A percentile compares a stretch with the other conserved stretches of the same genome.
Evolutionary conservation across 2,888 invertebrate species (phyloP).

Genomic region (Pseudanteris insignis): DNA sequence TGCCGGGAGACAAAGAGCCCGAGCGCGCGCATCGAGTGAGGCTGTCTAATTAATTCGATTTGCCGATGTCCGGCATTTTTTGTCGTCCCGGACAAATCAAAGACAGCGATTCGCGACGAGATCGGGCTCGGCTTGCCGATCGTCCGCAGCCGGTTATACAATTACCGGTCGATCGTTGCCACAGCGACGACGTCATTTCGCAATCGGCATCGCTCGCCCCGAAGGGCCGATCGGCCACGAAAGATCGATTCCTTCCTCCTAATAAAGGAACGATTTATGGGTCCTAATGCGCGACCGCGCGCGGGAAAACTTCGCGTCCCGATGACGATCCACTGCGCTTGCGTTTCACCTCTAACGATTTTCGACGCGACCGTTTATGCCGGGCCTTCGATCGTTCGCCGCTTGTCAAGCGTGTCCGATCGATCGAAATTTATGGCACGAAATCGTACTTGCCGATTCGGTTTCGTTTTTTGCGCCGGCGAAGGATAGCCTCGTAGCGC

Average conservation of each 20-base stretch:
- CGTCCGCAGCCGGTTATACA: conserved; percentile 60
- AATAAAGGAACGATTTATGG: conserved; percentile 40
- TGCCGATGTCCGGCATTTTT: conserved; percentile 43
- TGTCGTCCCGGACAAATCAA: conserved; percentile 43
- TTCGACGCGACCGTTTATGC: neutral
- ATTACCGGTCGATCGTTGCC: too few species aligned
- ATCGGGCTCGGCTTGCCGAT: neutral
- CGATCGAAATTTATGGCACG: conserved; percentile 1
- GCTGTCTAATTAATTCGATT: conserved; percentile 39
- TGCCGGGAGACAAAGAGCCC: conserved; percentile 29
- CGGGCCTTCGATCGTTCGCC: too few species aligned
- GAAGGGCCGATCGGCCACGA: conserved; percentile 37
- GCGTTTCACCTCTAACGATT: conserved; percentile 6
- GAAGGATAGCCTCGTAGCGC: too few species aligned
- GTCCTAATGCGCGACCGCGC: conserved; percentile 25
- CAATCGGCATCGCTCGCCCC: conserved; percentile 34
- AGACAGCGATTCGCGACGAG: conserved; percentile 38
- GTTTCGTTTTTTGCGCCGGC: too few species aligned
- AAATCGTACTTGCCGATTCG: too few species aligned
- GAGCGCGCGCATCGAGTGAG: conserved; percentile 22
- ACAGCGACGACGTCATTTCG: too few species aligned
- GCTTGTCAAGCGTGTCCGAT: neutral
- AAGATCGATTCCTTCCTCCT: conserved; percentile 45
- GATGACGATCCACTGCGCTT: neutral
- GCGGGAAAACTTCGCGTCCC: conserved; percentile 1